These are phyloP conservation scores for Vanessa atalanta DNA, from an alignment of 1,140 invertebrate species.

Conservation along the genomic window DNA sequence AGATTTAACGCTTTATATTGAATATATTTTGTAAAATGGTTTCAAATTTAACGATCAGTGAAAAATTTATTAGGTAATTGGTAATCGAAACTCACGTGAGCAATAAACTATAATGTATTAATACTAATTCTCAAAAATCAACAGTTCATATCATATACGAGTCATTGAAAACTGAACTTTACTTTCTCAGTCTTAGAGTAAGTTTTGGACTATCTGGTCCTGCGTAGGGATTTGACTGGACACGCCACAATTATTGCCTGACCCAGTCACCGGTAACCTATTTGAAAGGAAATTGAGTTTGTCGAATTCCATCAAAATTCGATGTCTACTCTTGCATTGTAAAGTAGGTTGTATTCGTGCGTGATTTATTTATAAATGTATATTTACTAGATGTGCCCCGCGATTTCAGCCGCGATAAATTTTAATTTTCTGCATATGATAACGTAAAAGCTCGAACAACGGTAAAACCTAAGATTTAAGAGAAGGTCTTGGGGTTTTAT, in stretches of 20 bases:
- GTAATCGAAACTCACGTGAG: neutral
- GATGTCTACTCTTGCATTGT: conserved; percentile 67
- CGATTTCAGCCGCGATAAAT: no score
- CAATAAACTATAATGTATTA: neutral
- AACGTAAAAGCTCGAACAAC: no score
- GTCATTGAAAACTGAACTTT: conserved; percentile 12
- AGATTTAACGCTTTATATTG: no score
- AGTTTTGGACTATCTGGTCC: conserved; percentile 6
- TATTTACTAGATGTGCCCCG: no score
- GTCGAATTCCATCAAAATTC: conserved; percentile 73
- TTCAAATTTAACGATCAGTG: no score
- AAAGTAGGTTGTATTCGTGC: conserved; percentile 44
- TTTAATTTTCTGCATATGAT: no score
- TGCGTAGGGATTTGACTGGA: conserved; percentile 53
- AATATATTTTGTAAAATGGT: no score
- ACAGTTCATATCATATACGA: neutral
- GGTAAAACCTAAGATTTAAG: no score
- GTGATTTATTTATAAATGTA: neutral
- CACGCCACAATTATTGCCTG: conserved; percentile 65
- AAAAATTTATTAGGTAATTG: no score
- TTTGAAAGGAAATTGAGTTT: conserved; percentile 72
- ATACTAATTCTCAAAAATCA: neutral
- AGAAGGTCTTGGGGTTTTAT: no score
- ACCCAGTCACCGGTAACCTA: conserved; percentile 65
- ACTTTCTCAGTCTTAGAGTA: conserved; percentile 14